phyloP scores from a whole-genome alignment of 1,140 invertebrate genomes.

The Brachionus manjavacas region DNA sequence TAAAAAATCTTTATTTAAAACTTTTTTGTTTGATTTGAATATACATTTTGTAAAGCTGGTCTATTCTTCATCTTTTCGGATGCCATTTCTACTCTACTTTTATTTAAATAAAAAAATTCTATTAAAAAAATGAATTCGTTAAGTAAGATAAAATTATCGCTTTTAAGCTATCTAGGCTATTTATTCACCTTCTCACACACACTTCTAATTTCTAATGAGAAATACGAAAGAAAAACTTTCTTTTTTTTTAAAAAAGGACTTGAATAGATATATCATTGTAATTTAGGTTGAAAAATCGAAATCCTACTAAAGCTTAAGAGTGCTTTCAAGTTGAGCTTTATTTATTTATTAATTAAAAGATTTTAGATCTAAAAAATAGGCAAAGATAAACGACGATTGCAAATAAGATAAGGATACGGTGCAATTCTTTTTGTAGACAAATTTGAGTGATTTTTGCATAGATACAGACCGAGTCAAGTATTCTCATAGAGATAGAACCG shows the following conservation, averaged over 20 bases:
- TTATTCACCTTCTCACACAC: neutral
- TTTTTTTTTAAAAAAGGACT: neutral
- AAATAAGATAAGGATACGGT: neutral
- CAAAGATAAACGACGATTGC: constrained; percentile 11
- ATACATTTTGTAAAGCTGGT: too few relatives aligned
- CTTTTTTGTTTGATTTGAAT: too few relatives aligned
- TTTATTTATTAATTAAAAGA: constrained; percentile 36
- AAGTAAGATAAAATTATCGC: neutral
- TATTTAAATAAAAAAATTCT: too few relatives aligned
- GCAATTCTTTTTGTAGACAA: neutral
- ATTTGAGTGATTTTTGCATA: neutral
- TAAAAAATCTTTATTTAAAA: too few relatives aligned
- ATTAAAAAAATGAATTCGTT: too few relatives aligned
- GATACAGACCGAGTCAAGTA: neutral
- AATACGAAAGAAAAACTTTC: neutral
- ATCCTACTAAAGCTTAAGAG: neutral
- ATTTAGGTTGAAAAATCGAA: neutral
- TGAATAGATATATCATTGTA: neutral
- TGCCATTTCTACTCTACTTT: too few relatives aligned
- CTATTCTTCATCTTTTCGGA: too few relatives aligned
- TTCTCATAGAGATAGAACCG: neutral
- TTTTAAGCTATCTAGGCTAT: neutral
- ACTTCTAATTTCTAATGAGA: neutral
- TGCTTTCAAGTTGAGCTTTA: neutral
- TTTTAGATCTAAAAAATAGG: constrained; percentile 22